Percentiles rank a stretch among this genome's conserved stretches.
These are phyloP conservation scores for Cochlearius cochlearius DNA, from an alignment of 2,113 vertebrate genomes.

Conservation along the genomic window DNA sequence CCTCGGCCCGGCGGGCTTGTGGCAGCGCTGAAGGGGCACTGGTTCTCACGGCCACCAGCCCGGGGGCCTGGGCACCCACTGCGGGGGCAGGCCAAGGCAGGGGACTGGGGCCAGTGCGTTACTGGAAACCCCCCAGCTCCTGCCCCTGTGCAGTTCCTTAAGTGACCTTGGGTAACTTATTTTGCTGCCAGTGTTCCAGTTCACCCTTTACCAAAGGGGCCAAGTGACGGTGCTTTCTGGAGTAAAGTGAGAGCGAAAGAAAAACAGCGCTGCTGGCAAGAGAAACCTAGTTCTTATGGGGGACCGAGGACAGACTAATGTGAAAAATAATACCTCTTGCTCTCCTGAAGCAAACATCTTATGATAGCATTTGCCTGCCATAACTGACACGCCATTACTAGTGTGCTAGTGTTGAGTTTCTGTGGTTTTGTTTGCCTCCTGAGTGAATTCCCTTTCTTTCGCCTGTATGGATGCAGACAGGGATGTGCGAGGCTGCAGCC, in stretches of 20 bases:
- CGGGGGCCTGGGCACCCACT: not conserved
- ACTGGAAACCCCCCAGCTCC: not conserved
- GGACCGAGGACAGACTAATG: not conserved
- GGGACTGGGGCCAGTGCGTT: fast-evolving
- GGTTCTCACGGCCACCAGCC: not conserved
- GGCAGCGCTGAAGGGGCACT: fast-evolving
- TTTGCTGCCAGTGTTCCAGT: not conserved
- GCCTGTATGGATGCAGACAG: fast-evolving
- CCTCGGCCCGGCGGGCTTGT: fast-evolving
- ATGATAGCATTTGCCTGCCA: fast-evolving
- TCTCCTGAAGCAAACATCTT: not conserved
- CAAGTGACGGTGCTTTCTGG: not conserved
- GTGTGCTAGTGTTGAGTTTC: fast-evolving
- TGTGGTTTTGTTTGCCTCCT: not conserved
- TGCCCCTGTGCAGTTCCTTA: not conserved
- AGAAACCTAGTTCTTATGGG: fast-evolving
- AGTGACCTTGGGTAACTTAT: not conserved
- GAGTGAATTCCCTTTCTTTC: not conserved
- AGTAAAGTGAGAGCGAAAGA: not conserved
- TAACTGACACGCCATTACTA: not conserved
- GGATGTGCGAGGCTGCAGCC: not conserved
- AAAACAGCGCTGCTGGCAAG: not conserved
- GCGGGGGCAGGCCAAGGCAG: no score
- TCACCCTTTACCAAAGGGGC: not conserved
- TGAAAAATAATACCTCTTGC: not conserved